These are phyloP conservation scores for Lithobates sylvaticus DNA, from an alignment of 2,797 vertebrate genomes.

Conservation along the genomic window DNA sequence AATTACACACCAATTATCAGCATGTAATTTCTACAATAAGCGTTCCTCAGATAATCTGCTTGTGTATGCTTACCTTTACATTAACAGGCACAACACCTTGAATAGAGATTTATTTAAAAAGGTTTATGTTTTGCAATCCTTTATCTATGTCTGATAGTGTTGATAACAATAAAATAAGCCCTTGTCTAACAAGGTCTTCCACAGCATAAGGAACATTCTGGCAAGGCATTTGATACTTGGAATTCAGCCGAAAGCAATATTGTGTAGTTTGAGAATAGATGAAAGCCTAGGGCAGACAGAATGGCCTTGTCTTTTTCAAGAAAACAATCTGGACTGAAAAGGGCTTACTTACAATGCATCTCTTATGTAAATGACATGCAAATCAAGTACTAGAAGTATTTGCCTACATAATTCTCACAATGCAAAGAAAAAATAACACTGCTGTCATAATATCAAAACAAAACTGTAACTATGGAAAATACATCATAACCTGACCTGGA, in stretches of 20 bases:
- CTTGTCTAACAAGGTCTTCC: slow-evolving; percentile 26
- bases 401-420: not conserved
- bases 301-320: slow-evolving; percentile 39
- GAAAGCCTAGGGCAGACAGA: slow-evolving; percentile 33
- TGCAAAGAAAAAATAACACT: not conserved
- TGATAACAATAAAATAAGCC: slow-evolving; percentile 28
- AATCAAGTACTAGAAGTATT: slow-evolving; percentile 23
- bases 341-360: not conserved
- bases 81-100: slow-evolving; percentile 9
- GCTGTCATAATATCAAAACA: not conserved
- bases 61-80: not conserved
- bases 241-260: slow-evolving; percentile 24
- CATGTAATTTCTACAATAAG: not conserved
- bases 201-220: slow-evolving; percentile 27
- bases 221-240: slow-evolving; percentile 26
- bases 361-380: slow-evolving; percentile 26
- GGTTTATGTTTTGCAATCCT: slow-evolving; percentile 26
- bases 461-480: not conserved
- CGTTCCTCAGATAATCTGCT: not conserved
- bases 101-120: not conserved
- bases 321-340: slow-evolving; percentile 32
- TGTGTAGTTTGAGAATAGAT: slow-evolving; percentile 35
- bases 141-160: slow-evolving; percentile 20
- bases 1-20: not conserved
- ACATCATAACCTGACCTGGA: not conserved